Evolutionary conservation across 2,888 invertebrate species (phyloP).

Genomic region (Autographa pulchrina): DNA sequence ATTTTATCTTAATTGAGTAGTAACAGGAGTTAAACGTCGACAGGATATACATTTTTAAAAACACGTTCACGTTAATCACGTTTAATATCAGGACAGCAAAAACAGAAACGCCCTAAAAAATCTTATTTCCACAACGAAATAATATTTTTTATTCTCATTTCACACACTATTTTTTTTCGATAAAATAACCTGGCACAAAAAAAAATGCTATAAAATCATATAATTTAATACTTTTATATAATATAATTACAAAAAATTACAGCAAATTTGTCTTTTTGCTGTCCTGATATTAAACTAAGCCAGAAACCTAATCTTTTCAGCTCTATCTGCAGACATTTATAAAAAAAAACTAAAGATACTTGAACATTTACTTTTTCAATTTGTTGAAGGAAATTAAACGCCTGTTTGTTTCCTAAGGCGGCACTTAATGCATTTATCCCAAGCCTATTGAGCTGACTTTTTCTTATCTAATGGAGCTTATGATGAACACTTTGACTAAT

Average conservation of each 20-base stretch:
- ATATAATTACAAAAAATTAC: no score
- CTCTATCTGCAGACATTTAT: constrained; percentile 33
- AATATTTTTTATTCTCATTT: no score
- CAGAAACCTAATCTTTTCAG: constrained; percentile 31
- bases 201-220: no score
- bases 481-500: constrained; percentile 61
- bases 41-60: constrained; percentile 35
- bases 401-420: constrained; percentile 68
- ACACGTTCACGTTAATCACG: not conserved
- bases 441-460: constrained; percentile 68
- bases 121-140: no score
- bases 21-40: constrained; percentile 24
- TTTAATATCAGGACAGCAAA: no score
- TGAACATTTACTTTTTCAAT: constrained; percentile 68
- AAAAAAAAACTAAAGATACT: constrained; percentile 37
- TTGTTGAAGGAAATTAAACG: constrained; percentile 75
- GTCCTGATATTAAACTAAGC: constrained; percentile 19
- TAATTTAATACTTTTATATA: no score
- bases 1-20: constrained; percentile 26
- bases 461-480: constrained; percentile 67
- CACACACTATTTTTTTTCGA: no score
- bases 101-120: no score
- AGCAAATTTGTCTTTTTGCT: no score
- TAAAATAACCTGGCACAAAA: no score
- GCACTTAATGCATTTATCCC: constrained; percentile 74